phyloP scores from a whole-genome alignment of 2,797 vertebrate genomes.

The Uromys caudimaculatus region DNA sequence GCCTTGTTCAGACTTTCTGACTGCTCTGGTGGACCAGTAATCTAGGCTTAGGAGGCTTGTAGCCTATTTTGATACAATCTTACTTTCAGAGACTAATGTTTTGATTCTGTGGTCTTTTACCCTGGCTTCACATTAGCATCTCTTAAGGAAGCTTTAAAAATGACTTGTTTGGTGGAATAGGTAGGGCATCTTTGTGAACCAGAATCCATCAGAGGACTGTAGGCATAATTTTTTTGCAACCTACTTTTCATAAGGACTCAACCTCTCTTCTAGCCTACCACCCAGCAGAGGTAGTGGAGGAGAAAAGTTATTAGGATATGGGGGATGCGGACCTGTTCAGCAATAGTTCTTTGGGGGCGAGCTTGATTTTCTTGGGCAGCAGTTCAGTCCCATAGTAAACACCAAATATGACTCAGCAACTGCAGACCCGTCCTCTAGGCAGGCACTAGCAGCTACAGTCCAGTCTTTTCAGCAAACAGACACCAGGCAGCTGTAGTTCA shows the following conservation, averaged over 20 bases:
- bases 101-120: background rate
- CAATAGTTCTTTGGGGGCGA: background rate
- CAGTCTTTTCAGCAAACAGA: too few relatives aligned
- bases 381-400: background rate
- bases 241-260: background rate
- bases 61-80: background rate
- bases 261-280: background rate
- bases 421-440: too few relatives aligned
- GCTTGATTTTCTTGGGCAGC: background rate
- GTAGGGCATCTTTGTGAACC: background rate
- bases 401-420: background rate
- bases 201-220: too few relatives aligned
- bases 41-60: background rate
- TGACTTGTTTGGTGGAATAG: background rate
- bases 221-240: background rate
- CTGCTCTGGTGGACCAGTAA: fast-evolving
- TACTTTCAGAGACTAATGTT: background rate
- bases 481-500: background rate
- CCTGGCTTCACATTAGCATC: background rate
- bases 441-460: too few relatives aligned
- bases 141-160: background rate
- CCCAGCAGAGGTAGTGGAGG: background rate
- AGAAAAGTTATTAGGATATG: background rate
- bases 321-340: background rate
- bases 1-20: background rate